Evolutionary conservation across 2,888 invertebrate genomes (phyloP).

Genomic region (Ariolimax columbianus): DNA sequence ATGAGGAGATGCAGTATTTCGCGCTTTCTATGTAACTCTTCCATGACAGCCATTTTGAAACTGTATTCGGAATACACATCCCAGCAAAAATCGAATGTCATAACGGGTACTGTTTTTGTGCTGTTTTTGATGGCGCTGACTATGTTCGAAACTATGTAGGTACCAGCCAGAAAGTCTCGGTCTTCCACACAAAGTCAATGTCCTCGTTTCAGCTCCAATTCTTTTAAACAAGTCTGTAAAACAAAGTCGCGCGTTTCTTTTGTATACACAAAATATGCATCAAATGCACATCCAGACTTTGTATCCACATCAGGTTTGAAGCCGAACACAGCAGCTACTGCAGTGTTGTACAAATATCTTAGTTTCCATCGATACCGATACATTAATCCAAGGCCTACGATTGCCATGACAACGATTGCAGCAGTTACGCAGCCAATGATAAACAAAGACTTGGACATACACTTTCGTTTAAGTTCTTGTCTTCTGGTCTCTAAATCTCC

Average conservation of each 20-base stretch:
- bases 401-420: background rate
- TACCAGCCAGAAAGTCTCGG: conserved; percentile 44
- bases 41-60: conserved; percentile 51
- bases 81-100: conserved; percentile 21
- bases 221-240: background rate
- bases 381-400: background rate
- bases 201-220: conserved; percentile 37
- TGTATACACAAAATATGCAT: conserved; percentile 43
- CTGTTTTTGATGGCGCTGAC: conserved; percentile 42
- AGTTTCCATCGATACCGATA: conserved; percentile 38
- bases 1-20: conserved; percentile 39
- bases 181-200: conserved; percentile 41
- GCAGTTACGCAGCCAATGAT: conserved; percentile 12
- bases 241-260: conserved; percentile 30
- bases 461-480: background rate
- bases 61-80: conserved; percentile 37
- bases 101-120: conserved; percentile 39
- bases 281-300: conserved; percentile 22
- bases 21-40: conserved; percentile 9
- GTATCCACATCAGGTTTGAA: background rate
- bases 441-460: background rate
- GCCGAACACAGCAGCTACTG: background rate
- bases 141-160: conserved; percentile 29
- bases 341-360: conserved; percentile 10
- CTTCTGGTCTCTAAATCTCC: background rate